phyloP scores from a whole-genome alignment of 2,888 invertebrate genomes.

The Coenonympha arcania region DNA sequence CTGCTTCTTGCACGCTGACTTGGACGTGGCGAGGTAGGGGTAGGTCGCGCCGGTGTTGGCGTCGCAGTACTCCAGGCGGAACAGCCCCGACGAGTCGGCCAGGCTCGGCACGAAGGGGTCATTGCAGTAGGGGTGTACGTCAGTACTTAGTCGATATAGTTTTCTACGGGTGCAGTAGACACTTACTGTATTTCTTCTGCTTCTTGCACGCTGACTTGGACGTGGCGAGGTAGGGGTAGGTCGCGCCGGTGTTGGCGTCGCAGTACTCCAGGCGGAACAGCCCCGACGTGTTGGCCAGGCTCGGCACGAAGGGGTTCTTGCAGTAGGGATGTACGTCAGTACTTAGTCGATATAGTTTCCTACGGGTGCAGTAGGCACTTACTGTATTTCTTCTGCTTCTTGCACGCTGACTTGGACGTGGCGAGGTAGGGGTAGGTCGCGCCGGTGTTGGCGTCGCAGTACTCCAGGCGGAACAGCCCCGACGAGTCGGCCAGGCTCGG shows the following conservation, averaged over 20 bases:
- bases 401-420: constrained; percentile 78
- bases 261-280: constrained; percentile 66
- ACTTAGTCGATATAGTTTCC: too few species aligned
- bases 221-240: constrained; percentile 62
- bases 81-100: too few species aligned
- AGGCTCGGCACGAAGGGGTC: background rate
- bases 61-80: constrained; percentile 4
- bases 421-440: constrained; percentile 64
- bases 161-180: constrained; percentile 29
- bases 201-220: constrained; percentile 82
- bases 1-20: constrained; percentile 82
- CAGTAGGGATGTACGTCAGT: constrained; percentile 81
- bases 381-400: constrained; percentile 83
- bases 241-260: constrained; percentile 61
- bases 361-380: too few species aligned
- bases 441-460: constrained; percentile 66
- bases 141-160: too few species aligned
- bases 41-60: constrained; percentile 61
- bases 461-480: constrained; percentile 61
- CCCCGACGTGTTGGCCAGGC: constrained; percentile 58
- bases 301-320: constrained; percentile 81
- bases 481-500: constrained; percentile 62
- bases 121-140: background rate
- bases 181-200: constrained; percentile 81
- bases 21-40: constrained; percentile 64